phyloP scores from a whole-genome alignment of 2,113 vertebrate species.

The Oophaga pumilio region DNA sequence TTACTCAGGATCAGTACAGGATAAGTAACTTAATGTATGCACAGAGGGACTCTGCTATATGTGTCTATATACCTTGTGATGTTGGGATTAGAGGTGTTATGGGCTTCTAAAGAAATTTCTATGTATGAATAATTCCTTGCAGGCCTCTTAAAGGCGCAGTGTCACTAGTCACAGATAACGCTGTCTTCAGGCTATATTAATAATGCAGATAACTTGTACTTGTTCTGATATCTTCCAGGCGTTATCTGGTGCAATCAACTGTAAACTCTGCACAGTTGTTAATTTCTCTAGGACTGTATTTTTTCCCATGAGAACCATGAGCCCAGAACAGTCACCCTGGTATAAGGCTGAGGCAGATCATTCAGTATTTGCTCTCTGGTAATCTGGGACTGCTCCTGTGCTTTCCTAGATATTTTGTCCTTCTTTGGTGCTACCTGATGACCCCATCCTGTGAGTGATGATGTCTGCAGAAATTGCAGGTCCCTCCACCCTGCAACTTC shows the following conservation, averaged over 20 bases:
- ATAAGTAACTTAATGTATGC: no score
- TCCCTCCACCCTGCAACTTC: not conserved
- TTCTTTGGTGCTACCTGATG: conserved; percentile 14
- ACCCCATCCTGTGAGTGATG: not conserved
- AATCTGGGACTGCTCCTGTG: not conserved
- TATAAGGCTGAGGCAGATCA: not conserved
- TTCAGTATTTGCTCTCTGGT: not conserved
- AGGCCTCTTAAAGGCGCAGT: not conserved
- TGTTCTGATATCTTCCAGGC: not conserved
- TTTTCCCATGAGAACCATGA: conserved; percentile 47
- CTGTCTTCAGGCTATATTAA: not conserved
- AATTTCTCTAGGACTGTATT: not conserved
- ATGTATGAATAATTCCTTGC: not conserved
- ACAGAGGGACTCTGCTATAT: no score
- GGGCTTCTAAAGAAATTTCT: not conserved
- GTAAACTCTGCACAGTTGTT: not conserved
- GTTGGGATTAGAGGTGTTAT: no score
- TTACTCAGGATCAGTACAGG: no score
- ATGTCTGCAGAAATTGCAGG: not conserved
- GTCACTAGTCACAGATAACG: not conserved
- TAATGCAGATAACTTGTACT: not conserved
- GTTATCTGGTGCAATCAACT: conserved; percentile 17
- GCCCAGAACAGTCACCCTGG: not conserved
- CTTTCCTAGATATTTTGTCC: conserved; percentile 1
- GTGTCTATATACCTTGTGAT: no score